phyloP scores from a whole-genome alignment of 2,113 vertebrate genomes.

The Sminthopsis crassicaudata region DNA sequence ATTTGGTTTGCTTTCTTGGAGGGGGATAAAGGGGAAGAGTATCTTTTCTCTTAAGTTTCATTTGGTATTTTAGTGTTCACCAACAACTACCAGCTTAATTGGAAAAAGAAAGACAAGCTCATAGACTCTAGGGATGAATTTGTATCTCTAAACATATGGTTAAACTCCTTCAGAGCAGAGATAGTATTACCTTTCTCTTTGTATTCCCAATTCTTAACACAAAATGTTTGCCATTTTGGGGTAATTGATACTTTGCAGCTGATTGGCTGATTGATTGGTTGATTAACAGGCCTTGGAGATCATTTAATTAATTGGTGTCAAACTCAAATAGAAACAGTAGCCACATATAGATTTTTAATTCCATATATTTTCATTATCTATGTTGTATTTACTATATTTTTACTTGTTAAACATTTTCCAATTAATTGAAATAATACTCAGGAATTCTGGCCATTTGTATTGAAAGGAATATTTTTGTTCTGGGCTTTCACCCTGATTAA shows the following conservation, averaged over 20 bases:
- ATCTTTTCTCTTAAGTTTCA: not conserved
- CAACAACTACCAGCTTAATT: not conserved
- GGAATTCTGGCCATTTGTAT: not conserved
- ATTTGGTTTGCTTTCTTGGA: not conserved
- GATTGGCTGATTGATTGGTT: not conserved
- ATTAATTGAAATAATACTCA: not conserved
- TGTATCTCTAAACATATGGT: not conserved
- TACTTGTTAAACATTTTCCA: not conserved
- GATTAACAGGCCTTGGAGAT: not conserved
- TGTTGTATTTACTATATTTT: not conserved
- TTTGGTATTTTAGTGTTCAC: not conserved
- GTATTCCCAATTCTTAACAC: not conserved
- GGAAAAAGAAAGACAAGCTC: not conserved
- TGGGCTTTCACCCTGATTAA: not conserved
- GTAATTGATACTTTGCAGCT: not conserved
- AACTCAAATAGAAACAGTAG: not conserved
- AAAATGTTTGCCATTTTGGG: not conserved
- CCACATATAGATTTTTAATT: not conserved
- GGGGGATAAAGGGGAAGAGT: no score
- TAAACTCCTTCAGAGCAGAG: not conserved
- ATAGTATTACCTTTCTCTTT: not conserved
- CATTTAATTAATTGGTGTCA: not conserved
- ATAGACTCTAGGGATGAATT: not conserved
- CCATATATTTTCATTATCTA: not conserved
- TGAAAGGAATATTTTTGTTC: not conserved